Base-by-base conservation (phyloP, 92 coral and sea anemone genomes). In the Porites cylindrica region DNA sequence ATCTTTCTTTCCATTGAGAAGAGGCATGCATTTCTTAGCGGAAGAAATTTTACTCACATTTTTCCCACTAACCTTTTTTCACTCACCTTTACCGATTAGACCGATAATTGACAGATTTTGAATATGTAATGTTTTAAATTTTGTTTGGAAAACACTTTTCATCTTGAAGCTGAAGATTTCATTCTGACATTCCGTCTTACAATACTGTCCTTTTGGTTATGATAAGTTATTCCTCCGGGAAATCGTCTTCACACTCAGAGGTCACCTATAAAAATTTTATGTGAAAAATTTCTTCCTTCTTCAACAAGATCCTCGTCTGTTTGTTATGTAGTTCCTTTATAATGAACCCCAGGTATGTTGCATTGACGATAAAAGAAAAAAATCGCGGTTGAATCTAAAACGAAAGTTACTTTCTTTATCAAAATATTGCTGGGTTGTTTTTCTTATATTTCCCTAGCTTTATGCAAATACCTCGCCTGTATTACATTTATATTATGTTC, bases 381-480 rank as follows among this genome's bases (percentile, higher is more conserved):
- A 83, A 10, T 83, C 23, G 64, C 20, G 23, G 10, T 73, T 60
- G 61, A 29, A 82, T 38, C 47, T 8, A 16, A 72, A 19, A 61
- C 17, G 1, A 13, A 58, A 59, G 51, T 51, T 32, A 19, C 51
- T 56, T 56, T 56, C 16, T 7, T 38, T 58, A 70, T 70, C 23
- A 82, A 71, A 82, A 38, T 32, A 56, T 32, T 32, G 51, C 70
- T 18, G 67, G 10, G 50, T 38, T 82, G 56, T 82, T 82, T 70
- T 56, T 79, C 21, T 32, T 3, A 77, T 50, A 12, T 16, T 32
- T n/a, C 16, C 53, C 50, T 10, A 23, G 20, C 66, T 29, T 70
- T 61, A 59, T 83, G 87, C 72, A 83, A 83, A 83, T 83, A 60
- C 19, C 23, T 60, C 70, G 80, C 54, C 71, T 43, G 75, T 51